A percentile compares a stretch with the other conserved stretches of the same genome.
Conservation (phyloP, 2,797 vertebrate genomes). For the Trachurus trachurus region DNA sequence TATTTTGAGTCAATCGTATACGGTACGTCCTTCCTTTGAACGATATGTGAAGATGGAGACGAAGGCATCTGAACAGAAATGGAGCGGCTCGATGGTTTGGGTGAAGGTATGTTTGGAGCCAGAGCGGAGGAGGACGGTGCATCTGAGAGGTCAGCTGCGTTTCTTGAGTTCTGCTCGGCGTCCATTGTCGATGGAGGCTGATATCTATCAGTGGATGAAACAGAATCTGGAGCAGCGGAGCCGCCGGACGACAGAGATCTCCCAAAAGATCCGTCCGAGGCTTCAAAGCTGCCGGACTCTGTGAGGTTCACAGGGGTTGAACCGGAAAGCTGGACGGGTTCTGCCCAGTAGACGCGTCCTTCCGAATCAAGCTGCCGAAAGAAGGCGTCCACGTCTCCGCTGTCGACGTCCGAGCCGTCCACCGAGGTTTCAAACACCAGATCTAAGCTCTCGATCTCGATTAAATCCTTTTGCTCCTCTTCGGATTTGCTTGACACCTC, state of each 20-base stretch:
- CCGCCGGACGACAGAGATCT: background rate
- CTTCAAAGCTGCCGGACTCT: constrained; percentile 33
- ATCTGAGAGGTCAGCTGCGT: background rate
- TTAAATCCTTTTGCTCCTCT: constrained; percentile 15
- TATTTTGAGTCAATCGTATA: constrained; percentile 38
- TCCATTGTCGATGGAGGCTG: background rate
- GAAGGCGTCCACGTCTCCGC: constrained; percentile 56
- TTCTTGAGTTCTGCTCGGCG: constrained; percentile 13
- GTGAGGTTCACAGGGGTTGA: constrained; percentile 12
- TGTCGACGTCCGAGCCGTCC: constrained; percentile 57
- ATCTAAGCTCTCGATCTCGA: constrained; percentile 50
- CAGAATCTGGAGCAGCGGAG: background rate
- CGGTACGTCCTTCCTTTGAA: constrained; percentile 68
- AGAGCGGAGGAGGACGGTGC: background rate
- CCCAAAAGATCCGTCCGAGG: constrained; percentile 6
- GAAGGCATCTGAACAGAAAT: constrained; percentile 87
- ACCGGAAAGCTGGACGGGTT: constrained; percentile 62
- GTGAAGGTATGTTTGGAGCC: background rate
- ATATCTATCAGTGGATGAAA: background rate
- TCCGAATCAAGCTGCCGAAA: constrained; percentile 65
- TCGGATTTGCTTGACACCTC: background rate
- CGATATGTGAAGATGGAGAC: constrained; percentile 71
- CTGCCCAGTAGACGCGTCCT: constrained; percentile 69
- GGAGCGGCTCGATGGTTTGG: constrained; percentile 56
- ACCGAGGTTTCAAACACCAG: constrained; percentile 68